Percentiles rank a stretch among this genome's conserved stretches.
phyloP scores from a whole-genome alignment of 2,797 vertebrate genomes.

The Coilia nasus region DNA sequence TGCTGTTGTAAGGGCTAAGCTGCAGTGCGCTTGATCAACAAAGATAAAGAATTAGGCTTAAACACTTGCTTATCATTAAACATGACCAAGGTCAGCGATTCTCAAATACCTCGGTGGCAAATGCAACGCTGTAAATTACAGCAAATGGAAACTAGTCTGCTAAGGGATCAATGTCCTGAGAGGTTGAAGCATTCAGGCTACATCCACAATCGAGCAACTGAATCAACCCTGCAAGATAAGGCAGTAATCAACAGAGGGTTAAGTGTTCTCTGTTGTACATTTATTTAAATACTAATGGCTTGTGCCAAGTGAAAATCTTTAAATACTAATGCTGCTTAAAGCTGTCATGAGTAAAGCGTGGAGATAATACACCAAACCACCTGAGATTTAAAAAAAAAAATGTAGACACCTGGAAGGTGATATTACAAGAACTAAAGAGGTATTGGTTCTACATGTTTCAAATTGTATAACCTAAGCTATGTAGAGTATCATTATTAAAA shows the following conservation, averaged over 20 bases:
- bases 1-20: conserved; percentile 69
- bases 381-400: no score
- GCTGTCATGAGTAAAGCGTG: conserved; percentile 75
- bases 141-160: conserved; percentile 80
- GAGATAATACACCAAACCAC: no score
- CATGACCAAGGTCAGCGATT: conserved; percentile 71
- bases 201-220: conserved; percentile 67
- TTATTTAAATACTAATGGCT: conserved; percentile 69
- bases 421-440: not conserved
- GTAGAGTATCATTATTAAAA: no score
- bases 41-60: conserved; percentile 58
- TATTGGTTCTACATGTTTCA: not conserved
- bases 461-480: not conserved
- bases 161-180: conserved; percentile 84
- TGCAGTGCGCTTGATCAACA: conserved; percentile 42
- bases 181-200: conserved; percentile 81
- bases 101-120: conserved; percentile 71
- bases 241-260: conserved; percentile 80
- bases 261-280: conserved; percentile 40
- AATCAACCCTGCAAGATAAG: conserved; percentile 84
- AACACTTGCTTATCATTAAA: conserved; percentile 72
- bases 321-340: conserved; percentile 86
- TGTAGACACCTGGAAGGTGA: not conserved
- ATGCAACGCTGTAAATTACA: conserved; percentile 79
- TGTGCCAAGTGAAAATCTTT: conserved; percentile 80